Evolutionary conservation across 2,113 vertebrate species (phyloP).

Genomic region (Zapus hudsonius): DNA sequence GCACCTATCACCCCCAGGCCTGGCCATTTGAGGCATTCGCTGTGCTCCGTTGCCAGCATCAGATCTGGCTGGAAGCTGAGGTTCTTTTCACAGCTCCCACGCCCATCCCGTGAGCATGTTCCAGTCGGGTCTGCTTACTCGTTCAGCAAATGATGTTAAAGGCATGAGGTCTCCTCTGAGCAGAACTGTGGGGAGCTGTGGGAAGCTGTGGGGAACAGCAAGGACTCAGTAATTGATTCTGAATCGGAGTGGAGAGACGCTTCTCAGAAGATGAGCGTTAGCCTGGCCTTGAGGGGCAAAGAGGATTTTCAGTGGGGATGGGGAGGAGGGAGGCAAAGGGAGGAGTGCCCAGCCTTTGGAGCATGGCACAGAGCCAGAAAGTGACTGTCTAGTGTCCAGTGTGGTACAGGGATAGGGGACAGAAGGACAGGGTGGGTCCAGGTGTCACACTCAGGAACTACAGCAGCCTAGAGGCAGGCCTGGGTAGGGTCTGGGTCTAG

Average conservation of each 20-base stretch:
- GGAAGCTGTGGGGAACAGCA: not conserved
- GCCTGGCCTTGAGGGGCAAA: not conserved
- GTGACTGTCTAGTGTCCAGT: accelerated
- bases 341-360: not conserved
- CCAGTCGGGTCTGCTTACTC: not conserved
- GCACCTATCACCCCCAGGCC: not conserved
- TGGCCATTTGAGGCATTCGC: not conserved
- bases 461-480: not conserved
- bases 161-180: accelerated
- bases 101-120: accelerated
- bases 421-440: not conserved
- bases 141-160: accelerated
- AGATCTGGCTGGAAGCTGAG: not conserved
- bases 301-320: accelerated
- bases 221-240: not conserved
- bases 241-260: not conserved
- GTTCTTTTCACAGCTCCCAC: not conserved
- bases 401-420: not conserved
- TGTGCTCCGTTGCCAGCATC: not conserved
- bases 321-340: not conserved
- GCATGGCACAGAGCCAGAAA: accelerated
- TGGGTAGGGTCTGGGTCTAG: not conserved
- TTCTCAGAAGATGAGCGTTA: not conserved
- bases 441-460: accelerated
- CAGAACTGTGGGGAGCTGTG: not conserved